Evolutionary conservation across 1,140 invertebrate genomes (phyloP).

Genomic region (Trachelipus rathkii): DNA sequence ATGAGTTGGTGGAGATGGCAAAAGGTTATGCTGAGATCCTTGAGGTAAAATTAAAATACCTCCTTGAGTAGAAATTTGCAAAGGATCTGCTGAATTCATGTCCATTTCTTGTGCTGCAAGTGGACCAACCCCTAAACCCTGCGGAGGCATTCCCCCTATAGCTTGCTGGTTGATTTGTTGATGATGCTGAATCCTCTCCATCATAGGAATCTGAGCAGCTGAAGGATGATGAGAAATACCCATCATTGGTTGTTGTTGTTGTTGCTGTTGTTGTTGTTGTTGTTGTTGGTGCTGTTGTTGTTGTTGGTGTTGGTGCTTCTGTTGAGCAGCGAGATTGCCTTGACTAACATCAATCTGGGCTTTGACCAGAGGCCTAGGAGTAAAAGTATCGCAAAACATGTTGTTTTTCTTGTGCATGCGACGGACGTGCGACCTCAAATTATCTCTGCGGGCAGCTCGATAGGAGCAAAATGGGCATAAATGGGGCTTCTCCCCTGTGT

Average conservation of each 20-base stretch:
- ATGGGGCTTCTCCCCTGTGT: constrained; percentile 41
- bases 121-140: neutral
- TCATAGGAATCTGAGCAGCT: neutral
- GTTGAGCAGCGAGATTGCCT: neutral
- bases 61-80: neutral
- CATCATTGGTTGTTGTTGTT: neutral
- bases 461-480: constrained; percentile 39
- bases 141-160: neutral
- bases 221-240: neutral
- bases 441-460: constrained; percentile 40
- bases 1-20: neutral
- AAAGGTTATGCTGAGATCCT: neutral
- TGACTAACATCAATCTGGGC: neutral
- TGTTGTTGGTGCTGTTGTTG: neutral
- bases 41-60: neutral
- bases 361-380: constrained; percentile 33
- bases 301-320: neutral
- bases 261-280: neutral
- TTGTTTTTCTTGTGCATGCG: constrained; percentile 46
- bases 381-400: constrained; percentile 50
- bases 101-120: neutral
- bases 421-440: constrained; percentile 41
- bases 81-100: neutral
- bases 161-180: neutral
- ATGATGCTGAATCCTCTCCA: neutral